Evolutionary conservation across 2,797 vertebrate species (phyloP), one percentile per base, ranked within the genome.

Genomic region (Luscinia luscinia): DNA sequence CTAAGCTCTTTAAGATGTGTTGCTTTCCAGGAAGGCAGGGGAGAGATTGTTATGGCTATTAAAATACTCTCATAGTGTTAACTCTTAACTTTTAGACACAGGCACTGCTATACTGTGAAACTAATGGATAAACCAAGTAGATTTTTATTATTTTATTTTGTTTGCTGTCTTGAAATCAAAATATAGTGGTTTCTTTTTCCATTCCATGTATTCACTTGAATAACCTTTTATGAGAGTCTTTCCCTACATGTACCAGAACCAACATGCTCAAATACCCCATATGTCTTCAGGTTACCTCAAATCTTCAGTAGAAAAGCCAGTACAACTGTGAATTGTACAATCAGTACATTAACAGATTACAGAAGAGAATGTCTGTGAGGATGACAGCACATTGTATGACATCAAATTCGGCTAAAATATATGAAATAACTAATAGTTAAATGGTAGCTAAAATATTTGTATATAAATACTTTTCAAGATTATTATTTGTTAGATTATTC

Each of bases 401-500:
- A 45, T 9, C 12, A n/a, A 61, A 67, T 83, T 18, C 34, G 52
- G 19, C 9, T 13, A 57, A 73, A 46, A 68, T 57, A 24, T 9
- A 38, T 9, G 1, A 87, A 87, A 76, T 57, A 63, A 34, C 23
- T 73, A 41, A 41, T 18, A 73, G 32, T 10, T n/a, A 70, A 82
- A 15, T 41, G 9, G 30, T 55, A 87, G n/a, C 21, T 79, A 59
- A 93, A 52, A 6, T 74, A 55, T 82, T 92, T 70, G 28, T 34
- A 67, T 70, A 63, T 13, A 84, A 84, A 77, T 74, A 12, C 4
- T 83, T 85, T 55, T 34, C 57, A 77, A 70, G 12, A 74, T 59
- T 26, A 73, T 69, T 90, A 57, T 52, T 90, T 24, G 16, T 84
- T 83, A 69, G 55, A 66, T 79, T 70, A 40, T 79, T 85, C 41